These are phyloP conservation scores for Coelogynopora nodosa DNA, from an alignment of 2,888 invertebrate genomes.

Conservation along the genomic window DNA sequence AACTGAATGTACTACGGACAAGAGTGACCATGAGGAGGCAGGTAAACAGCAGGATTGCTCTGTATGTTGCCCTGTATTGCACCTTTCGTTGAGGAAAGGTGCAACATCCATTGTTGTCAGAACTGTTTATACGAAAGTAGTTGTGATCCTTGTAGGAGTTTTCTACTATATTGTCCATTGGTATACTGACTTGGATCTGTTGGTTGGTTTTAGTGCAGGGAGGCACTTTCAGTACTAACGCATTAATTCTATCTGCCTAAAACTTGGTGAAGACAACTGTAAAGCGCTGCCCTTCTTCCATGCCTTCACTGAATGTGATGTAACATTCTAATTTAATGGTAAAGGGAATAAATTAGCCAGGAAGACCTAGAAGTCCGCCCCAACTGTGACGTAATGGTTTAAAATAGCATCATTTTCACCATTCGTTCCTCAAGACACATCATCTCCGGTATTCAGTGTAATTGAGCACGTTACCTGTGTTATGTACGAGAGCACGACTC, in stretches of 20 bases:
- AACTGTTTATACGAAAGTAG: not conserved
- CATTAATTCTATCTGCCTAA: not conserved
- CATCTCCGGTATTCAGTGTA: too few relatives aligned
- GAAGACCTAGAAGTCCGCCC: not conserved
- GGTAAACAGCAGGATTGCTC: not conserved
- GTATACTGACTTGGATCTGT: not conserved
- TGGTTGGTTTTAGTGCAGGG: not conserved
- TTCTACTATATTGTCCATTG: not conserved
- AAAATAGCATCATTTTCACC: not conserved
- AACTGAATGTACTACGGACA: not conserved
- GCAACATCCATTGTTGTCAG: not conserved
- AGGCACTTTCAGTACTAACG: not conserved
- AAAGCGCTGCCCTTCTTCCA: not conserved
- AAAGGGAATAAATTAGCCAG: not conserved
- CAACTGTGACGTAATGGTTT: not conserved
- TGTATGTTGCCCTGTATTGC: too few relatives aligned
- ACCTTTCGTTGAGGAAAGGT: not conserved
- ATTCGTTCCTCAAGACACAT: not conserved
- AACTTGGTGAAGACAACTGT: not conserved
- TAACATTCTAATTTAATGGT: not conserved
- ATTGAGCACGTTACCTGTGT: too few relatives aligned
- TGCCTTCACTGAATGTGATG: not conserved
- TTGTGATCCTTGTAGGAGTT: not conserved
- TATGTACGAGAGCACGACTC: too few relatives aligned
- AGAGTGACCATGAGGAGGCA: not conserved